A percentile compares a stretch with the other conserved stretches of the same genome.
These are phyloP conservation scores for Varanus salvator DNA, from an alignment of 2,113 vertebrate genomes.

Conservation along the genomic window DNA sequence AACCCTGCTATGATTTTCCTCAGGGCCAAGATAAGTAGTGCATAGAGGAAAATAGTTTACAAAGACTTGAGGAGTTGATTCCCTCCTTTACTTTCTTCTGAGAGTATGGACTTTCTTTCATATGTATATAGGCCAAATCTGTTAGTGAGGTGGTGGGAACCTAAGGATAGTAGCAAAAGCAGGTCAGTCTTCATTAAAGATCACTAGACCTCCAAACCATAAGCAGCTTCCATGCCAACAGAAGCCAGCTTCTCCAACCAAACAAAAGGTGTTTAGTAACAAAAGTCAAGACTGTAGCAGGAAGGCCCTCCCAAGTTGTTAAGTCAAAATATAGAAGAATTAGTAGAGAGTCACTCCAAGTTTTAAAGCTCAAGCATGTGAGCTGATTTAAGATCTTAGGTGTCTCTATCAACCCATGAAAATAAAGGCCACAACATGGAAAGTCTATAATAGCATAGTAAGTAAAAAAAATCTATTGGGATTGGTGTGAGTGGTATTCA, in stretches of 20 bases:
- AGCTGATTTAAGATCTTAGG: too few relatives aligned
- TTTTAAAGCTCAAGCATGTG: neutral
- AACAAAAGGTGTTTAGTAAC: neutral
- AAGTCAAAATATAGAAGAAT: neutral
- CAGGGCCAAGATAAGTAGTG: neutral
- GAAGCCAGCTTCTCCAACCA: neutral
- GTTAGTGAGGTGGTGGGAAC: neutral
- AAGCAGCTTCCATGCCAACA: neutral
- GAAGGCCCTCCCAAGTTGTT: neutral
- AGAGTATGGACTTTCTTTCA: neutral
- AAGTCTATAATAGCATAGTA: neutral
- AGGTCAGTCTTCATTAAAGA: neutral
- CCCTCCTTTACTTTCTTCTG: neutral
- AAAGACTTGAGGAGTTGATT: neutral
- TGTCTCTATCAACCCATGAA: too few relatives aligned
- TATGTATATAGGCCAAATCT: neutral
- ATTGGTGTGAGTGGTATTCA: too few relatives aligned
- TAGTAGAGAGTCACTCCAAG: neutral
- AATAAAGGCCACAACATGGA: too few relatives aligned
- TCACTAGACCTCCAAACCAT: neutral
- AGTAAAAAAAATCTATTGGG: neutral
- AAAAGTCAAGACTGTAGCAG: neutral
- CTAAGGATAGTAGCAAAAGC: neutral
- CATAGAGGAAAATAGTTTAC: neutral
- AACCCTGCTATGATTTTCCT: neutral